A percentile compares a stretch with the other conserved stretches of the same genome.
Evolutionary conservation across 1,140 invertebrate genomes (phyloP).

Genomic region (Saccostrea cuccullata): DNA sequence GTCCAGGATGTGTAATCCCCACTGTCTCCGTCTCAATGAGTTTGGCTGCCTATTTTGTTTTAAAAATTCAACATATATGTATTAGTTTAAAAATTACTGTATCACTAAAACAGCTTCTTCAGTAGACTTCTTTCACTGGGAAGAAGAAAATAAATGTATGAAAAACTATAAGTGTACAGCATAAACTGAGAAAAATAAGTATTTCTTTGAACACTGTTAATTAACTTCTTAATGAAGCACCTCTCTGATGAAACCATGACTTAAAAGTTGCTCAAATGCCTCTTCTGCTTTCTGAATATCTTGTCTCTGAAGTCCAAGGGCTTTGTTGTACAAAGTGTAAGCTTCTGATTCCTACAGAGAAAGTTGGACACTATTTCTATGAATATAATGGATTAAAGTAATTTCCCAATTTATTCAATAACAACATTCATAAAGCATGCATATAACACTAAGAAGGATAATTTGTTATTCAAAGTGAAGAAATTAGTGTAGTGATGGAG

Average conservation of each 20-base stretch:
- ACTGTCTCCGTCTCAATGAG: slow-evolving; percentile 70
- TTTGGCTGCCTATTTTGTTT: slow-evolving; percentile 65
- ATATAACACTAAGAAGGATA: no score
- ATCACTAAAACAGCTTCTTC: no score
- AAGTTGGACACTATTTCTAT: no score
- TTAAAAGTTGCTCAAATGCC: slow-evolving; percentile 83
- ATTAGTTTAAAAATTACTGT: not conserved
- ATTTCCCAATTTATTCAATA: no score
- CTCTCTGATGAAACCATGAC: slow-evolving; percentile 83
- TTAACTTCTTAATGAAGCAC: slow-evolving; percentile 64
- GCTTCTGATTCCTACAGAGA: slow-evolving; percentile 84
- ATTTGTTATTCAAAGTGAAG: no score
- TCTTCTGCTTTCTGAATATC: slow-evolving; percentile 82
- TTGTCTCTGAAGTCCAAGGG: slow-evolving; percentile 82
- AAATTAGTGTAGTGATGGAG: no score
- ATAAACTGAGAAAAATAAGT: not conserved
- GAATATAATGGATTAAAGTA: no score
- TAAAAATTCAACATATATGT: not conserved
- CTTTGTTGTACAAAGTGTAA: slow-evolving; percentile 85
- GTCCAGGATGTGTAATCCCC: slow-evolving; percentile 68
- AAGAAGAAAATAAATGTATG: no score
- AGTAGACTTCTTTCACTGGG: no score
- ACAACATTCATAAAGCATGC: no score
- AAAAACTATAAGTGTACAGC: not conserved
- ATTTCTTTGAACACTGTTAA: not conserved